Evolutionary conservation across 2,888 invertebrate species (phyloP), one percentile per base, ranked within the genome.

Genomic region (Agrotis ipsilon): DNA sequence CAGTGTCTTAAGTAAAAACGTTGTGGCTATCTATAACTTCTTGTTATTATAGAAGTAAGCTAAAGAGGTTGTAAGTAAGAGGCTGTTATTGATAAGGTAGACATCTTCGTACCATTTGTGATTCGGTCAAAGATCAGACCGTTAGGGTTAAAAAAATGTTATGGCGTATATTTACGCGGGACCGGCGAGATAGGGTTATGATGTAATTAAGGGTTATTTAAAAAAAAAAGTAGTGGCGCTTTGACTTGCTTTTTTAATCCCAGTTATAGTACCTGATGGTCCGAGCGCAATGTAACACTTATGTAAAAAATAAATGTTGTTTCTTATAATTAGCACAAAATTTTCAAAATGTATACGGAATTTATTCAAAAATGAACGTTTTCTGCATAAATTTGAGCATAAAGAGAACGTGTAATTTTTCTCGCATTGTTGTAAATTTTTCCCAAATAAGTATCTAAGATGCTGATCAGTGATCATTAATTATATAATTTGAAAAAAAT

Each of bases 1-100:
- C 90, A 91, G 94, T 95, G 94, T 95, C 94, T 94, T 94, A 93
- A 79, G 80, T 83, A 80, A 90, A 89, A 90, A 91, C 70, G 93
- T 94, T 94, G 94, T 94, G 93, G 92, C 84, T 92, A 91, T 83
- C 88, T 73, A 78, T 90, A 92, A 86, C 78, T 84, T 88, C 86
- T 87, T 86, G 76, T 91, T 90, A 85, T 88, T 88, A 81, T 89
- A 89, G 86, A 87, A 81, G 81, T 91, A 89, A 87, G 85, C 80
- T 84, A 82, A 85, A 82, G 88, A 91, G 93, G 94, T 94, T 94
- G 94, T 93, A 91, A 88, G 84, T 81, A 89, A 87, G 93, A 94
- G 94, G 94, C 93, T 94, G 93, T 90, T 91, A 87, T 85, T 85
- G 83, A 88, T 87, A 89, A 83, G 82, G 72, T 85, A 83, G 63